phyloP scores from a whole-genome alignment of 2,797 vertebrate genomes.

The Xenentodon cancila region DNA sequence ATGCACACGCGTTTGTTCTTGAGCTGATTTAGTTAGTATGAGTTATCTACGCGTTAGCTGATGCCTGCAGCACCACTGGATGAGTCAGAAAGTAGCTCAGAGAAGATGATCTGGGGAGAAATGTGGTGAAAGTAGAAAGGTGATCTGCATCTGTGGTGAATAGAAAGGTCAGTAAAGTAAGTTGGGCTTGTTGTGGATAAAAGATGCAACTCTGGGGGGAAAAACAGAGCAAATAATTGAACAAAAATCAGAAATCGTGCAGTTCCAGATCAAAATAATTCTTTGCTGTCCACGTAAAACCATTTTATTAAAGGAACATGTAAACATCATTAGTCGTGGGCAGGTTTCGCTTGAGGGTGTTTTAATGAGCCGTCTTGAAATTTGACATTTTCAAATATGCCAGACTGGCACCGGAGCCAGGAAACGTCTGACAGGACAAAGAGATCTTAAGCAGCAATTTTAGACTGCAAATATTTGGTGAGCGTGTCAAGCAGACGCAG shows the following conservation, averaged over 20 bases:
- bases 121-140: not conserved
- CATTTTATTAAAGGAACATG: too few relatives aligned
- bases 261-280: too few relatives aligned
- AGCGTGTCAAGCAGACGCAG: conserved; percentile 33
- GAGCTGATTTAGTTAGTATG: too few relatives aligned
- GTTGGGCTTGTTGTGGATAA: too few relatives aligned
- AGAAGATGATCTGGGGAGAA: not conserved
- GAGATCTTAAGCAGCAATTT: conserved; percentile 23
- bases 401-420: not conserved
- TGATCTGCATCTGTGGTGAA: not conserved
- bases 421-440: conserved; percentile 1
- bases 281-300: too few relatives aligned
- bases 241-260: too few relatives aligned
- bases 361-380: not conserved
- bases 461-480: conserved; percentile 49
- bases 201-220: too few relatives aligned
- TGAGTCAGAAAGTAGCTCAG: too few relatives aligned
- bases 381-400: conserved; percentile 7
- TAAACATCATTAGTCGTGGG: not conserved
- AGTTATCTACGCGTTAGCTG: too few relatives aligned
- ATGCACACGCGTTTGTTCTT: too few relatives aligned
- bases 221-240: too few relatives aligned
- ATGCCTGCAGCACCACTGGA: too few relatives aligned
- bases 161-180: not conserved
- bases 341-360: not conserved